These are phyloP conservation scores for Apocrypta bakeri DNA, from an alignment of 1,140 invertebrate genomes.

Conservation along the genomic window DNA sequence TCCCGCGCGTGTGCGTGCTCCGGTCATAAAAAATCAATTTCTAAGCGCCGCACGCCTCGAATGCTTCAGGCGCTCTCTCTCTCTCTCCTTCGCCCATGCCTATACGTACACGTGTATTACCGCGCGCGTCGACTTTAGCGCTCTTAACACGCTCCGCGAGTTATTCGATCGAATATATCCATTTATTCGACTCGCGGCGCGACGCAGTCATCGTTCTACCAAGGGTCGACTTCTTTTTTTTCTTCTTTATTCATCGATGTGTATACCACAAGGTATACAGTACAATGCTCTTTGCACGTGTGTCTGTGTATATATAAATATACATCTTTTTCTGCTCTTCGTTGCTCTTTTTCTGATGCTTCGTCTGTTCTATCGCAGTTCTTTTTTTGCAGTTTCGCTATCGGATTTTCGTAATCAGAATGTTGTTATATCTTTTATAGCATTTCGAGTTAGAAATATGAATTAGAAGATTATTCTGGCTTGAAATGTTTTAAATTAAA, in stretches of 20 bases:
- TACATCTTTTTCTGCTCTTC: neutral
- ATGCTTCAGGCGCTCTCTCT: neutral
- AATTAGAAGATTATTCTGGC: no score
- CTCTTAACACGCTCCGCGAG: neutral
- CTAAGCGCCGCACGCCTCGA: conserved; percentile 31
- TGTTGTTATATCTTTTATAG: no score
- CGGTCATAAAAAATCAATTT: conserved; percentile 47
- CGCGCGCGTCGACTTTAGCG: conserved; percentile 27
- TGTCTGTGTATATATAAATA: neutral
- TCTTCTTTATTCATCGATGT: neutral
- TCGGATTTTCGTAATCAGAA: no score
- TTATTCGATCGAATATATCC: conserved; percentile 30
- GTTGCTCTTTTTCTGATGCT: neutral
- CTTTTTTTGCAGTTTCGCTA: no score
- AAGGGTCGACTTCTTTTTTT: neutral
- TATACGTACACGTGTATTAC: neutral
- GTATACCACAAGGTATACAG: neutral
- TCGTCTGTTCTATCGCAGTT: neutral
- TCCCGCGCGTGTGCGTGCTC: neutral
- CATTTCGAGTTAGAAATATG: no score
- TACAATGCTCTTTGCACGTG: conserved; percentile 5
- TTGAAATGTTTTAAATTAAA: no score
- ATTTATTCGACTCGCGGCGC: conserved; percentile 35
- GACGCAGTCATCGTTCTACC: neutral
- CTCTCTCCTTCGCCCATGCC: neutral